Base-by-base conservation (phyloP, 2,888 invertebrate genomes). In the Drosophila neotestacea region DNA sequence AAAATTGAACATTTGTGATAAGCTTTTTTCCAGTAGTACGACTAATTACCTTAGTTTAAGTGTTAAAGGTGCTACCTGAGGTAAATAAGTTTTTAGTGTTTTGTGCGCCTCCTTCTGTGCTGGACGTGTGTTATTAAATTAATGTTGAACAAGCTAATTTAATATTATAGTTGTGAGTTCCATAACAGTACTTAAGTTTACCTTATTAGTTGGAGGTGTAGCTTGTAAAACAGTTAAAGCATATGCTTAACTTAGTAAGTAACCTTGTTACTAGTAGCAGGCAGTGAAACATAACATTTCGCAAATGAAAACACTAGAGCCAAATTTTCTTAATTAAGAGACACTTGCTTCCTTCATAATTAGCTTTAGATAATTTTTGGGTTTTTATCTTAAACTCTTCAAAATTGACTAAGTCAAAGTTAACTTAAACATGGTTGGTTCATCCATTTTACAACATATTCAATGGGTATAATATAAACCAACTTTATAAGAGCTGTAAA, bases 1-100 rank as follows among this genome's bases (percentile, higher is more conserved):
- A 52, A 65, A 44, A 44, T 64, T 50, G 6, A 11, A 28, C 51
- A 50, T 63, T 6, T 41, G 56, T 61, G 75, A 75, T 76, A 64
- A 76, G 72, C 52, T 10, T 42, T 38, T 30, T 7, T 22, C 44
- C 13, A 50, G 44, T 55, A 51, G 30, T 47, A 30, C 38, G 16
- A 46, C 7, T 62, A 41, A 55, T 55, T 52, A 27, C 22, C 27
- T 13, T 32, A 32, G 9, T 22, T 48, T 16, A 16, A 22, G 34
- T 44, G 30, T 13, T 54, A 38, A 55, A 59, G n/a, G 28, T 44
- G 38, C n/a, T 34, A 61, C 51, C 38, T 30, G 41, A 22, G 38
- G 44, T 16, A 39, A 58, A 11, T 47, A 16, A 4, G 27, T 7
- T 32, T 36, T 67, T 13, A 75, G 67, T 75, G 16, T 56, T 56